phyloP scores from a whole-genome alignment of 2,113 vertebrate species.

The Myiozetetes cayanensis region DNA sequence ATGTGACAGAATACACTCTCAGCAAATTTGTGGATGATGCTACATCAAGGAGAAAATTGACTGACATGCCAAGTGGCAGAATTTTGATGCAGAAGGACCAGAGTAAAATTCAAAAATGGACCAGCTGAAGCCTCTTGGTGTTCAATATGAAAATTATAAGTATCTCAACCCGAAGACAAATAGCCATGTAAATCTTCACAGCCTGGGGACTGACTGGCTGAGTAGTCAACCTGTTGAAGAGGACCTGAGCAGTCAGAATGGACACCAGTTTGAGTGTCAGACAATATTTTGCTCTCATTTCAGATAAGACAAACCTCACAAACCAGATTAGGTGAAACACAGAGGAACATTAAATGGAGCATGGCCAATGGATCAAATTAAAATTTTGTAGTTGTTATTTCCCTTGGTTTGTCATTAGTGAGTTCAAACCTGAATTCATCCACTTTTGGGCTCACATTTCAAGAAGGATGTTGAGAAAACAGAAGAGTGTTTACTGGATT shows the following conservation, averaged over 20 bases:
- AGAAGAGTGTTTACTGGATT: not conserved
- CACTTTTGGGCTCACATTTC: not conserved
- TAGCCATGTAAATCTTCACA: not conserved
- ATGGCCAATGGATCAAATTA: not conserved
- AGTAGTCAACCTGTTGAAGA: not conserved
- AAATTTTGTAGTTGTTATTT: not conserved
- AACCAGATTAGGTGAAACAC: not conserved
- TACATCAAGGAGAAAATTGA: not conserved
- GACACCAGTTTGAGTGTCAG: not conserved
- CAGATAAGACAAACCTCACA: not conserved
- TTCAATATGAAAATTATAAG: not conserved
- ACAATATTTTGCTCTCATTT: not conserved
- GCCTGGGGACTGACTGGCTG: not conserved
- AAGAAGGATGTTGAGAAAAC: not conserved
- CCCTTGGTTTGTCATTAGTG: not conserved
- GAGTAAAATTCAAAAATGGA: not conserved
- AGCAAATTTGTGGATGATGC: conserved; percentile 30
- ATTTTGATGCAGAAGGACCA: not conserved
- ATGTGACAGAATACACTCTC: not conserved
- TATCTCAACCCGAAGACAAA: not conserved
- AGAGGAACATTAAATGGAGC: not conserved
- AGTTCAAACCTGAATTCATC: not conserved
- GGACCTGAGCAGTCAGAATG: not conserved
- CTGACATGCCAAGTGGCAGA: not conserved
- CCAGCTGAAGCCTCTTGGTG: not conserved